Evolutionary conservation across 2,888 invertebrate species (phyloP).

Genomic region (Eilema sororculum): DNA sequence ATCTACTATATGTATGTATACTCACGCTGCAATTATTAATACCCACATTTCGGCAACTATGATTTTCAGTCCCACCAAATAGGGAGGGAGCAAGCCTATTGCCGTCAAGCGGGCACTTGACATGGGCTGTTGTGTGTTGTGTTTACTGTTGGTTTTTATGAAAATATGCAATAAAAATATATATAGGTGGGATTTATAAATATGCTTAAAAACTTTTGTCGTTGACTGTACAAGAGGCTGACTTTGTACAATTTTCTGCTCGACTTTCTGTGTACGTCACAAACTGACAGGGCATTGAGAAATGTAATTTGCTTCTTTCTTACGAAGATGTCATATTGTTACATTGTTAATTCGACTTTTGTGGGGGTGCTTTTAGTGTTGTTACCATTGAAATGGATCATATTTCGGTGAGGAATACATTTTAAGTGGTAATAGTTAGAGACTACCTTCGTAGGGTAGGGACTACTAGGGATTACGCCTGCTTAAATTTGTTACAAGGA

Average conservation of each 20-base stretch:
- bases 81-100: too few species aligned
- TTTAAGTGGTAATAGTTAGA: not conserved
- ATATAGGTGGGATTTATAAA: too few species aligned
- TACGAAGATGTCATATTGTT: constrained; percentile 12
- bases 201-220: too few species aligned
- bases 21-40: too few species aligned
- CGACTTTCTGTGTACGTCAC: constrained; percentile 11
- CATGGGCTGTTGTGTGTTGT: too few species aligned
- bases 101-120: too few species aligned
- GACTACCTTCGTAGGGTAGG: not conserved
- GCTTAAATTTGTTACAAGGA: not conserved
- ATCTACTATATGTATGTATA: too few species aligned
- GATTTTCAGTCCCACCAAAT: too few species aligned
- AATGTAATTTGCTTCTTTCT: constrained; percentile 16
- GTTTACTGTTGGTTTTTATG: too few species aligned
- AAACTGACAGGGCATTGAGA: constrained; percentile 21
- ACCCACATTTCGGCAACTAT: too few species aligned
- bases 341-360: constrained; percentile 15
- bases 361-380: constrained; percentile 3
- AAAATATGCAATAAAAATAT: too few species aligned
- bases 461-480: not conserved
- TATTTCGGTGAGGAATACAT: not conserved
- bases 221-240: not conserved
- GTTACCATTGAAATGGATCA: not conserved
- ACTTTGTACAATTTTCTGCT: constrained; percentile 10